A percentile compares a stretch with the other conserved stretches of the same genome.
Conservation (phyloP, 92 coral and sea anemone genomes). For the Phymanthus crucifer region DNA sequence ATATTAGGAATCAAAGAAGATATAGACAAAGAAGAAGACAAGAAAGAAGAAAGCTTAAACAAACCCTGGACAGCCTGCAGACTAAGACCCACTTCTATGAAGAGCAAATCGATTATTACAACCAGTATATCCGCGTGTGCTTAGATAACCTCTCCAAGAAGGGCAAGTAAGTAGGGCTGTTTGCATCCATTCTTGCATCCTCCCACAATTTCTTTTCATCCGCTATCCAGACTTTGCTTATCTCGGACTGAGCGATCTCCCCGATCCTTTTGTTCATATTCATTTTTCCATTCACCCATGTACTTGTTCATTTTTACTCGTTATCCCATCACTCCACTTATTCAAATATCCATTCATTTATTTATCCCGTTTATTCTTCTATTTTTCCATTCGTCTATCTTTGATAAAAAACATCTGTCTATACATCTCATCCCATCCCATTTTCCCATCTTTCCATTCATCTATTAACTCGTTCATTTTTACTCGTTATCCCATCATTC, state of each 20-base stretch:
- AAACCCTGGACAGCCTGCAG: conserved; percentile 89
- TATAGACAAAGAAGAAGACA: conserved; percentile 91
- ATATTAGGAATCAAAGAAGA: conserved; percentile 94
- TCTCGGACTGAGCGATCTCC: too few species aligned
- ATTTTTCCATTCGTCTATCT: conserved; percentile 1
- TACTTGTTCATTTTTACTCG: not conserved
- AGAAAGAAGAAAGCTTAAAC: conserved; percentile 88
- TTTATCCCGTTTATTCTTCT: not conserved
- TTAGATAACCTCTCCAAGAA: conserved; percentile 92
- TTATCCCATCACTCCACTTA: not conserved
- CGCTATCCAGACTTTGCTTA: too few species aligned
- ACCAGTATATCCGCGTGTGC: conserved; percentile 92
- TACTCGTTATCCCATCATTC: not conserved
- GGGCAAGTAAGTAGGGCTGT: conserved; percentile 71
- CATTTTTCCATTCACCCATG: not conserved
- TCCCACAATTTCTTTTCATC: too few species aligned
- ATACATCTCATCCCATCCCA: not conserved
- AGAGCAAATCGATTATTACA: conserved; percentile 96
- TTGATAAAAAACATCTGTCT: not conserved
- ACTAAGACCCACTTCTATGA: conserved; percentile 95
- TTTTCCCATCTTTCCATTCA: not conserved
- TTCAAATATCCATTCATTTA: not conserved
- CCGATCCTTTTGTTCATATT: not conserved
- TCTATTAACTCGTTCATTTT: not conserved
- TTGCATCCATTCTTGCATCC: not conserved